Percentiles rank a stretch among this genome's conserved stretches.
These are phyloP conservation scores for Orthonychiurus folsomi DNA, from an alignment of 2,888 invertebrate genomes.

Conservation along the genomic window DNA sequence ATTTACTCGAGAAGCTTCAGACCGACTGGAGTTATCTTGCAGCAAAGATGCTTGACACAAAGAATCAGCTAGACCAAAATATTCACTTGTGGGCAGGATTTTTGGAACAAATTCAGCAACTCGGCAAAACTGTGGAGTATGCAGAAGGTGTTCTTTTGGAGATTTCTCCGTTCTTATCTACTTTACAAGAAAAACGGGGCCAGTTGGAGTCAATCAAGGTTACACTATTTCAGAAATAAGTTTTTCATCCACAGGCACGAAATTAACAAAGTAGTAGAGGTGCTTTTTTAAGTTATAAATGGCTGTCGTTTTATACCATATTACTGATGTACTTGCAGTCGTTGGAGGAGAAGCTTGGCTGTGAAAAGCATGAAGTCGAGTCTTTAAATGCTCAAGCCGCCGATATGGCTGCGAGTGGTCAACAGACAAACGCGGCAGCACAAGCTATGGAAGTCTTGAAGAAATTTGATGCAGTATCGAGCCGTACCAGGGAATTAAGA, in stretches of 20 bases:
- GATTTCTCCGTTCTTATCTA: constrained; percentile 63
- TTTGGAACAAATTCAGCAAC: constrained; percentile 74
- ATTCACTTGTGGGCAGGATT: constrained; percentile 87
- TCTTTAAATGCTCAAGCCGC: constrained; percentile 70
- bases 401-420: constrained; percentile 76
- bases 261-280: constrained; percentile 6
- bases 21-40: constrained; percentile 82
- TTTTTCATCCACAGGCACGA: no score
- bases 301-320: background rate
- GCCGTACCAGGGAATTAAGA: constrained; percentile 65
- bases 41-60: constrained; percentile 81
- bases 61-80: constrained; percentile 74
- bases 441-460: constrained; percentile 77
- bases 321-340: constrained; percentile 44
- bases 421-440: constrained; percentile 70
- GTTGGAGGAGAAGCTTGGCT: constrained; percentile 76
- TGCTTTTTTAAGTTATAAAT: background rate
- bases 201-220: constrained; percentile 73
- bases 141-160: constrained; percentile 66
- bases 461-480: constrained; percentile 69
- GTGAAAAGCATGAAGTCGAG: constrained; percentile 83
- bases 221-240: no score
- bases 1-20: constrained; percentile 69
- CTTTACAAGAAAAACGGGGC: constrained; percentile 74
- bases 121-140: constrained; percentile 71